Evolutionary conservation across 2,113 vertebrate genomes (phyloP).

Genomic region (Bos indicus): DNA sequence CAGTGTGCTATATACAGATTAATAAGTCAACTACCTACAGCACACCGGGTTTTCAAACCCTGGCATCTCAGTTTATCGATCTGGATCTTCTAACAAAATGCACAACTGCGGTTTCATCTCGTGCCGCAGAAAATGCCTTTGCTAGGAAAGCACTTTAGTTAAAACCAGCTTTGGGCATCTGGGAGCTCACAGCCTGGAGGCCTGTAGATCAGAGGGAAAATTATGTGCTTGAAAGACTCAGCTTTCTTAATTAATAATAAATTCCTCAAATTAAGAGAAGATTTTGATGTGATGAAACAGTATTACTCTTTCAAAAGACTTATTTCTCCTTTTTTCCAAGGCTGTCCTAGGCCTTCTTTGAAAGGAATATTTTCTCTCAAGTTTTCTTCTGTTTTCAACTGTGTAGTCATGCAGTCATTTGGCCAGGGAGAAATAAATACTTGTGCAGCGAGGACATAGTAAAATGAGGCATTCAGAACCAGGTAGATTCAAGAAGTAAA

Average conservation of each 20-base stretch:
- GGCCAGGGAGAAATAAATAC: background rate
- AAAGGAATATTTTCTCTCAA: background rate
- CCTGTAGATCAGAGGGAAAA: background rate
- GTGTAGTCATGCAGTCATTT: background rate
- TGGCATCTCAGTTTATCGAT: slow-evolving; percentile 54
- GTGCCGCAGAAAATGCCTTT: slow-evolving; percentile 45
- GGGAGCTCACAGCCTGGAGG: slow-evolving; percentile 28
- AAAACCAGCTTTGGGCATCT: slow-evolving; percentile 41
- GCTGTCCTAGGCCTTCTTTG: background rate
- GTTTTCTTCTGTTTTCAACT: background rate
- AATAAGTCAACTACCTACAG: slow-evolving; percentile 45
- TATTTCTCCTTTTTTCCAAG: background rate
- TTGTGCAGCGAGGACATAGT: background rate
- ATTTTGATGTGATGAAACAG: slow-evolving; percentile 30
- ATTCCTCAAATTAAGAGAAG: slow-evolving; percentile 43
- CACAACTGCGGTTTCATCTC: slow-evolving; percentile 12
- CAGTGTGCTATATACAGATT: slow-evolving; percentile 37
- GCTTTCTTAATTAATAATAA: slow-evolving; percentile 52
- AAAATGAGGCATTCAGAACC: background rate
- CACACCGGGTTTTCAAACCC: background rate
- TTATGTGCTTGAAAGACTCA: background rate
- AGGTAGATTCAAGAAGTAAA: background rate
- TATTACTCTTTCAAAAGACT: slow-evolving; percentile 18
- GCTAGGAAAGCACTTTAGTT: slow-evolving; percentile 40
- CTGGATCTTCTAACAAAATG: slow-evolving; percentile 45